Percentiles rank a stretch among this genome's conserved stretches.
Conservation (phyloP, 2,888 invertebrate genomes). For the Netelia fuscicornis region DNA sequence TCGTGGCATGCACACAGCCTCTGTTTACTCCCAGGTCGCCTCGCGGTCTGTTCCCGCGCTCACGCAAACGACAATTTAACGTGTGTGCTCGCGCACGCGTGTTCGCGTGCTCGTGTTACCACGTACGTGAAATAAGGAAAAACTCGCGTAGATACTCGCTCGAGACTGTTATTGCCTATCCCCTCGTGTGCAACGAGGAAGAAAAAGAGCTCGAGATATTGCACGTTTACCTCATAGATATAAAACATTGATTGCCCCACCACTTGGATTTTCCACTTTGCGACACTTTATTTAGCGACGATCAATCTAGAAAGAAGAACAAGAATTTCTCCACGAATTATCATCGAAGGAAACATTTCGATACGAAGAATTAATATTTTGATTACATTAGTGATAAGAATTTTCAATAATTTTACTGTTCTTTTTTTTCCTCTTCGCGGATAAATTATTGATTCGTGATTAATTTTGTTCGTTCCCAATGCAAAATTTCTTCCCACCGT, state of each 20-base stretch:
- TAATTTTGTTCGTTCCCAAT: constrained; percentile 27
- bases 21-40: constrained; percentile 28
- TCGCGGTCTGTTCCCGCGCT: constrained; percentile 61
- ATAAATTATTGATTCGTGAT: not conserved
- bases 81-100: not conserved
- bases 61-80: constrained; percentile 53
- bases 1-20: constrained; percentile 23
- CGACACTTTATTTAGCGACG: constrained; percentile 36
- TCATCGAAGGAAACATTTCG: not conserved
- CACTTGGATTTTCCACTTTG: not conserved
- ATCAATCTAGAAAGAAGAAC: constrained; percentile 21
- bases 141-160: constrained; percentile 37
- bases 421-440: no score
- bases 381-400: no score
- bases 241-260: not conserved
- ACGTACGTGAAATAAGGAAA: constrained; percentile 33
- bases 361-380: not conserved
- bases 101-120: not conserved
- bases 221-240: constrained; percentile 13
- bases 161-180: constrained; percentile 19
- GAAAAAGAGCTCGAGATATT: constrained; percentile 50
- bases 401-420: no score
- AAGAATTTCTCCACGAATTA: not conserved
- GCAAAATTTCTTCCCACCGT: constrained; percentile 4
- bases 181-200: constrained; percentile 23